A percentile compares a stretch with the other conserved stretches of the same genome.
These are phyloP conservation scores for Cathartes aura DNA, from an alignment of 2,113 vertebrate species.

Conservation along the genomic window DNA sequence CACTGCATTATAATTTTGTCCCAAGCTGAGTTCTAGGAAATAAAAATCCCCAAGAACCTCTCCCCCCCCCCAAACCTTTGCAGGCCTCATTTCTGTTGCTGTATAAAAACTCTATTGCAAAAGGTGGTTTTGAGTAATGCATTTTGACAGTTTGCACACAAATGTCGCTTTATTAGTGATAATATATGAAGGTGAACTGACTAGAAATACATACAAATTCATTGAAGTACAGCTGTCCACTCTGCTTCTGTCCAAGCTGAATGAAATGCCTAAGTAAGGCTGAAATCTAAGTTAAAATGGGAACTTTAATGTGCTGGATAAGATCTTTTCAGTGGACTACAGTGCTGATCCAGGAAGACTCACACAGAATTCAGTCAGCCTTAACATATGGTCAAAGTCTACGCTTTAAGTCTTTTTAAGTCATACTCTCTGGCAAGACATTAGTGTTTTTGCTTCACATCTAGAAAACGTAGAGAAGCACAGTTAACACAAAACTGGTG, in stretches of 20 bases:
- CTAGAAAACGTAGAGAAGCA: not conserved
- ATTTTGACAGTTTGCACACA: not conserved
- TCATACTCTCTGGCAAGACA: not conserved
- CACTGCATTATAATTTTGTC: not conserved
- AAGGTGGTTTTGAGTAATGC: not conserved
- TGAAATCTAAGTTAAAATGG: not conserved
- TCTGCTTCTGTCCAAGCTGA: not conserved
- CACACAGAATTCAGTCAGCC: not conserved
- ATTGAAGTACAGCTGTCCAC: not conserved
- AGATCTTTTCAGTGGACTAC: not conserved
- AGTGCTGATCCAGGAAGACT: not conserved
- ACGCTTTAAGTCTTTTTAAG: not conserved
- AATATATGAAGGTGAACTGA: not conserved
- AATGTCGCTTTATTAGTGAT: not conserved
- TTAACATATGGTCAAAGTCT: not conserved
- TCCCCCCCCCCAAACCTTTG: not conserved
- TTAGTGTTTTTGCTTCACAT: not conserved
- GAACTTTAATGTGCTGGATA: not conserved
- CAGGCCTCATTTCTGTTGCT: not conserved
- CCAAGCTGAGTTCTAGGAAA: not conserved
- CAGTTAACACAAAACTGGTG: not conserved
- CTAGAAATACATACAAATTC: not conserved
- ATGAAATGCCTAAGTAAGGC: not conserved
- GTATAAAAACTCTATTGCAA: not conserved
- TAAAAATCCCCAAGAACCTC: not conserved